Evolutionary conservation across 2,113 vertebrate genomes (phyloP), one percentile per base, ranked within the genome.

Genomic region (Aramus guarauna): DNA sequence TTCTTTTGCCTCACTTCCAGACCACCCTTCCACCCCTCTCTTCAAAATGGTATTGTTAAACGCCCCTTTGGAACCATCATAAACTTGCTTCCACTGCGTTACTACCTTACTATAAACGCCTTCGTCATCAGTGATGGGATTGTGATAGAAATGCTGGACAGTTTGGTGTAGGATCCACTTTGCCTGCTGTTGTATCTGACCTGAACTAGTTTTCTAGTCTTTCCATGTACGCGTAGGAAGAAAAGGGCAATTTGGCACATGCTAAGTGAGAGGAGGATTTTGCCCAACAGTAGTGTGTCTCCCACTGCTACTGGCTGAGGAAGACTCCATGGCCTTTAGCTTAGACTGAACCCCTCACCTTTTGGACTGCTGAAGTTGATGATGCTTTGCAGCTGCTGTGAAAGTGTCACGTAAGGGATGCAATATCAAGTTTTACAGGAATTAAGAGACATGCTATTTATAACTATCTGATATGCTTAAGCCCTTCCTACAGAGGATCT

Each of bases 211-310:
- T 79, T 79, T 79, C 23, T 55, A 34, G 6, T 53, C 53, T 93
- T 58, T 26, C 26, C 14, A 11, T 2, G 1, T 55, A 5, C 2
- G 1, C 14, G 8, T 2, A 55, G 45, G n/a, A 34, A 53, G 17
- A 64, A 77, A 60, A 75, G 41, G 82, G 15, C 8, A 9, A 41
- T 78, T 67, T 41, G 34, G 8, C 27, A 34, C 11, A 53, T 24
- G 7, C 19, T 15, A 30, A 55, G 50, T 10, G 32, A 55, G 39
- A 64, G 80, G 58, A 48, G 59, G 34, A 15, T 60, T 93, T 72
- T 88, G 22, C 26, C 23, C 37, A 17, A 7, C 18, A 5, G 2
- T 10, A 12, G 6, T 30, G 6, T 68, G 2, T 75, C 14, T 86
- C 12, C 26, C 20, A 19, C 27, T 73, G 64, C 20, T 78, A 0